Evolutionary conservation across 1,140 invertebrate species (phyloP).

Genomic region (Hydropsyche tenuis): DNA sequence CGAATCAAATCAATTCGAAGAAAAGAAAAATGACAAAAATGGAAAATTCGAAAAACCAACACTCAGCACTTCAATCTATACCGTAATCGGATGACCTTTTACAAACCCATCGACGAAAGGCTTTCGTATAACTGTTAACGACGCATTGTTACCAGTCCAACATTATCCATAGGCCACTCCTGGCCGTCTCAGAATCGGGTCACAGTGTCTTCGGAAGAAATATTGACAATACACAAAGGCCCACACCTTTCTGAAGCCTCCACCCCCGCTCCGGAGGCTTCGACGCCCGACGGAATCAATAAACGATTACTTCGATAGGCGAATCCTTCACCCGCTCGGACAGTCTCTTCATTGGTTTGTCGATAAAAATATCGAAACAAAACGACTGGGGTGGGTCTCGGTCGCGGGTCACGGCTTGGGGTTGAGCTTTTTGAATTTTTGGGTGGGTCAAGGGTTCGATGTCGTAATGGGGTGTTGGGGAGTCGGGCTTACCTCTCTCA

Average conservation of each 20-base stretch:
- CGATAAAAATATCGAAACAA: too few species aligned
- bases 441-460: neutral
- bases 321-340: too few species aligned
- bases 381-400: neutral
- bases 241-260: too few species aligned
- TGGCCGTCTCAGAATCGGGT: neutral
- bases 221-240: neutral
- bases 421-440: neutral
- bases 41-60: too few species aligned
- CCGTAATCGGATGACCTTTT: constrained; percentile 10
- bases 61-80: neutral
- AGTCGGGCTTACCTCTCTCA: constrained; percentile 56
- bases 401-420: constrained; percentile 1
- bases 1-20: too few species aligned
- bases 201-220: constrained; percentile 22
- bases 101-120: too few species aligned
- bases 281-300: neutral
- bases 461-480: neutral
- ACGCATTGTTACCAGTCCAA: too few species aligned
- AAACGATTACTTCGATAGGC: constrained; percentile 6
- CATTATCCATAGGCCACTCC: constrained; percentile 11
- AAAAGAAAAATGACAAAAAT: too few species aligned
- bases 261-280: neutral
- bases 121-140: too few species aligned
- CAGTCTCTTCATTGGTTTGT: too few species aligned